Evolutionary conservation across 2,797 vertebrate species (phyloP), one percentile per base, ranked within the genome.

Genomic region (Sebastes minor): DNA sequence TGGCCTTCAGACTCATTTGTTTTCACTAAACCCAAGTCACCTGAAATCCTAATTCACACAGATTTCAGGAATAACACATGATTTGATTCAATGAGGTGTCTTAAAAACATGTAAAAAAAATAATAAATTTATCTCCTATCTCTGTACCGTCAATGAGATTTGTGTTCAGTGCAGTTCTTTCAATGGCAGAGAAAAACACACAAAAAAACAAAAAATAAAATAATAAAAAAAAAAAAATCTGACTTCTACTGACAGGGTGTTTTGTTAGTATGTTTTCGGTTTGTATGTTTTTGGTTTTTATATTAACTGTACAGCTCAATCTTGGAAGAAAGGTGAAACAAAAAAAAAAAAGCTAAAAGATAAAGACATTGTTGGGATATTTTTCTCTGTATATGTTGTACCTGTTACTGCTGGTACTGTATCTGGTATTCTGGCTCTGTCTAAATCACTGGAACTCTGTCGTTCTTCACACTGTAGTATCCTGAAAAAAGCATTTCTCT

Each of bases 391-490:
- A 89, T 95, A 94, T 95, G 92, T 96, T 94, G 94, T 96, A 96
- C 95, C 95, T 95, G 96, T 96, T 95, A 93, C 89, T 95, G 94
- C 95, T 95, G 95, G 95, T 95, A 94, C 92, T 91, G 94, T 94
- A 93, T 93, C 94, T 94, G 91, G 91, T 95, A 94, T 90, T 95
- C 94, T 93, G 94, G 94, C 92, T 94, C 89, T 87, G 92, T 94
- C 89, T 88, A 85, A 94, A 85, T 92, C 94, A 93, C 85, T 94
- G 91, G 91, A 89, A 93, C 85, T 22, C 80, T 78, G 90, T 94
- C 91, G 92, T 92, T 92, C 91, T 91, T 90, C 91, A 90, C 87
- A 86, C 78, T 89, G 90, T 95, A 83, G 90, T 95, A 90, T 92
- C 81, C 86, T 92, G 88, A 84, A 89, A 64, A 88, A 89, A 74